A percentile compares a stretch with the other conserved stretches of the same genome.
These are phyloP conservation scores for Escarpia spicata DNA, from an alignment of 2,888 invertebrate species.

Conservation along the genomic window DNA sequence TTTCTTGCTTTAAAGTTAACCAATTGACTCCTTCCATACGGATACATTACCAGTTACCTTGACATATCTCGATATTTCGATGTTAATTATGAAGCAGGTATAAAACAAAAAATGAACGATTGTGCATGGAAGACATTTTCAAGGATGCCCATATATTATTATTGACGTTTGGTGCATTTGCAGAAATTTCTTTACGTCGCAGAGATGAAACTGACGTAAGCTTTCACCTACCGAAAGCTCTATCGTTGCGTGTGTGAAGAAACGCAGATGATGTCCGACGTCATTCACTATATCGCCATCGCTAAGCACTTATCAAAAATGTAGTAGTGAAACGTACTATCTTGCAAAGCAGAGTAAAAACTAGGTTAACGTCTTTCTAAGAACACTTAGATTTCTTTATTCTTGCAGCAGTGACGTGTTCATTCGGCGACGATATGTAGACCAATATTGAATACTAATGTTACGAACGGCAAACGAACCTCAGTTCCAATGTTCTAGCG, in stretches of 20 bases:
- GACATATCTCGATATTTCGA: no score
- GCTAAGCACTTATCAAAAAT: neutral
- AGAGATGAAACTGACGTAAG: constrained; percentile 8
- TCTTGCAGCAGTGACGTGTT: neutral
- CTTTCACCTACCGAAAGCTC: neutral
- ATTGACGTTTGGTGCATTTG: neutral
- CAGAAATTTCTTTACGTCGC: neutral
- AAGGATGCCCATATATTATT: neutral
- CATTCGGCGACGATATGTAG: neutral
- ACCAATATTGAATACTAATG: neutral
- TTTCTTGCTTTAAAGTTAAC: neutral
- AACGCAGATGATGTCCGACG: neutral
- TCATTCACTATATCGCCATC: neutral
- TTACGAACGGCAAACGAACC: neutral
- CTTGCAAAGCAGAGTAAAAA: neutral
- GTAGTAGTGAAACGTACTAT: neutral
- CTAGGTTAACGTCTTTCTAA: neutral
- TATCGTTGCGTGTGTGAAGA: neutral
- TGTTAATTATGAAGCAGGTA: no score
- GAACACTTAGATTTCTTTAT: neutral
- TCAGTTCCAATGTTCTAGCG: neutral
- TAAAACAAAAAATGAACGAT: neutral
- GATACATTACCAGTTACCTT: no score
- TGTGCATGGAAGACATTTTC: neutral
- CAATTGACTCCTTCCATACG: no score